These are phyloP conservation scores for Hypercompe scribonia DNA, from an alignment of 2,888 invertebrate genomes.

Conservation along the genomic window DNA sequence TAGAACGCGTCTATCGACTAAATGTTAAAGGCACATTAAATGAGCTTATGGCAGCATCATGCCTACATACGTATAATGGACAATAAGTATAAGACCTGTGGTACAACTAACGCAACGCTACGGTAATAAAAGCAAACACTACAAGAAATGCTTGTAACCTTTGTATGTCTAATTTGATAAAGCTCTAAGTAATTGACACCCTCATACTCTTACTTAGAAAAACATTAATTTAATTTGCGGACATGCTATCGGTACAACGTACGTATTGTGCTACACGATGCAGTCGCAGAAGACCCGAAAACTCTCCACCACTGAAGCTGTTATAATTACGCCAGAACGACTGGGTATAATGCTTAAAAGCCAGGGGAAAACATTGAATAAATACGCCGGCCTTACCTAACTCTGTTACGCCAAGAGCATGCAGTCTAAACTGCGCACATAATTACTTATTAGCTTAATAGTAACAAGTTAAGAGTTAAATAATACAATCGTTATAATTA, in stretches of 20 bases:
- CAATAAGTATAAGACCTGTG: conserved; percentile 62
- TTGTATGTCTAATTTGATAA: conserved; percentile 50
- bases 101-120: conserved; percentile 61
- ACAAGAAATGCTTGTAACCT: conserved; percentile 75
- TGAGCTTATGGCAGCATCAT: conserved; percentile 78
- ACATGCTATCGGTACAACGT: conserved; percentile 14
- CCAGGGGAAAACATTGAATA: neutral
- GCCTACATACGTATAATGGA: conserved; percentile 70
- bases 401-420: neutral
- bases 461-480: neutral
- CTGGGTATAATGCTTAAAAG: neutral
- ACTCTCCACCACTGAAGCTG: conserved; percentile 15
- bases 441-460: conserved; percentile 8
- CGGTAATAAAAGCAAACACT: conserved; percentile 61
- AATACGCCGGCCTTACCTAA: neutral
- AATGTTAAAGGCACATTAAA: conserved; percentile 76
- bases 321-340: neutral
- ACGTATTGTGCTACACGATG: conserved; percentile 13
- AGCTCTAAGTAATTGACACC: conserved; percentile 25
- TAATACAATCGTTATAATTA: neutral
- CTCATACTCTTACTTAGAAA: conserved; percentile 18
- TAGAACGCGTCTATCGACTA: conserved; percentile 55
- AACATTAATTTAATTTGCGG: conserved; percentile 16
- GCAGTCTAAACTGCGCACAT: conserved; percentile 5
- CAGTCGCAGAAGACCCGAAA: conserved; percentile 12